Evolutionary conservation across 2,113 vertebrate species (phyloP).

Genomic region (Argyrosomus japonicus): DNA sequence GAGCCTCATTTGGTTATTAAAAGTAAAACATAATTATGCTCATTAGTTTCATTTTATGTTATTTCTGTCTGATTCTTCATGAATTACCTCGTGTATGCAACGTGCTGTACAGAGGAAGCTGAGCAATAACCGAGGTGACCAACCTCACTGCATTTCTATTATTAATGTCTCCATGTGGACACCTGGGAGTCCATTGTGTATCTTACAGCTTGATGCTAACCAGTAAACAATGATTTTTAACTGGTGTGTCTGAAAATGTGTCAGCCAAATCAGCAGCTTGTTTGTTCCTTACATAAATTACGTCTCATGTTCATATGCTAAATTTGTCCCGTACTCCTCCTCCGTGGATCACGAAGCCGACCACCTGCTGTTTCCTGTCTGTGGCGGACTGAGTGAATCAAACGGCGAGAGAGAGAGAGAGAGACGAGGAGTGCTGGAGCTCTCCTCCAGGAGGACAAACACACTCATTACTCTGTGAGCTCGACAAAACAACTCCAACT

Average conservation of each 20-base stretch:
- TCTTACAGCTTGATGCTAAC: no score
- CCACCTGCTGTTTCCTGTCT: slow-evolving; percentile 50
- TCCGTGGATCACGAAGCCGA: neutral
- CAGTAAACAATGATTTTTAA: neutral
- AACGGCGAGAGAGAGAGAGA: neutral
- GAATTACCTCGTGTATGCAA: neutral
- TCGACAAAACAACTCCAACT: slow-evolving; percentile 44
- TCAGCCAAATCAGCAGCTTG: slow-evolving; percentile 4
- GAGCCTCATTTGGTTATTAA: neutral
- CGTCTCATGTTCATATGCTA: neutral
- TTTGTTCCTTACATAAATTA: neutral
- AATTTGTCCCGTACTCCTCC: neutral
- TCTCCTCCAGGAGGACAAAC: slow-evolving; percentile 55
- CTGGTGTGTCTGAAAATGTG: no score
- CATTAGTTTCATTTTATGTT: neutral
- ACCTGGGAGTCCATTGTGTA: neutral
- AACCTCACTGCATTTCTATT: no score
- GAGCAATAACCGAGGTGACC: neutral
- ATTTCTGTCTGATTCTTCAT: neutral
- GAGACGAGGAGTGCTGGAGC: neutral
- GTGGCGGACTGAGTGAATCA: neutral
- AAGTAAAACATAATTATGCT: neutral
- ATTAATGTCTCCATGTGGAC: neutral
- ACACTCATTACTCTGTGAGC: slow-evolving; percentile 48
- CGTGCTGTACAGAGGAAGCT: neutral